phyloP scores from a whole-genome alignment of 2,888 invertebrate species.

The Agrochola lota region DNA sequence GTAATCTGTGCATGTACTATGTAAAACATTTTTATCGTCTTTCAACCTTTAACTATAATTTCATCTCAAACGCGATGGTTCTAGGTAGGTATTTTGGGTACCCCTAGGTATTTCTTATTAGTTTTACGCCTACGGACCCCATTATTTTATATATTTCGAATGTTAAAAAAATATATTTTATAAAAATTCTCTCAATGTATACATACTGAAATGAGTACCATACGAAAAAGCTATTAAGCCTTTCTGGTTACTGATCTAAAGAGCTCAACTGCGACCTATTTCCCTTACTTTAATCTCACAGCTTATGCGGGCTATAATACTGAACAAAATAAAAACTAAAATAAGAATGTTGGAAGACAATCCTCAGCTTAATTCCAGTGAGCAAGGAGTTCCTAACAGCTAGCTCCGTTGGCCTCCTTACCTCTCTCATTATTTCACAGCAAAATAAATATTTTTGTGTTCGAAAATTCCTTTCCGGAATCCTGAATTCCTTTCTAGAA shows the following conservation, averaged over 20 bases:
- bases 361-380: constrained; percentile 58
- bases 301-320: constrained; percentile 41
- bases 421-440: constrained; percentile 58
- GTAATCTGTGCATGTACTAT: constrained; percentile 21
- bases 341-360: constrained; percentile 56
- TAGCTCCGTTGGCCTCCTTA: constrained; percentile 58
- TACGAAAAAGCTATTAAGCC: constrained; percentile 32
- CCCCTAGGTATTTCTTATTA: not conserved
- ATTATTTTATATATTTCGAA: not conserved
- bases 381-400: constrained; percentile 55
- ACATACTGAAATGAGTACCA: not conserved
- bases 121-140: not conserved
- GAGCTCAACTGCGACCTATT: constrained; percentile 39
- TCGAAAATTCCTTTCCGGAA: constrained; percentile 50
- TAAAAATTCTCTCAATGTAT: not conserved
- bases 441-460: constrained; percentile 63
- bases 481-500: constrained; percentile 58
- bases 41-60: not conserved
- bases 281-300: constrained; percentile 30
- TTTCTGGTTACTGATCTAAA: constrained; percentile 19
- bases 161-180: not conserved
- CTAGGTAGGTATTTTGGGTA: not conserved
- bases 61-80: not conserved
- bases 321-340: constrained; percentile 55
- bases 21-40: constrained; percentile 9